These are phyloP conservation scores for Pangasius larnaudii DNA, from an alignment of 2,797 vertebrate genomes.

Conservation along the genomic window DNA sequence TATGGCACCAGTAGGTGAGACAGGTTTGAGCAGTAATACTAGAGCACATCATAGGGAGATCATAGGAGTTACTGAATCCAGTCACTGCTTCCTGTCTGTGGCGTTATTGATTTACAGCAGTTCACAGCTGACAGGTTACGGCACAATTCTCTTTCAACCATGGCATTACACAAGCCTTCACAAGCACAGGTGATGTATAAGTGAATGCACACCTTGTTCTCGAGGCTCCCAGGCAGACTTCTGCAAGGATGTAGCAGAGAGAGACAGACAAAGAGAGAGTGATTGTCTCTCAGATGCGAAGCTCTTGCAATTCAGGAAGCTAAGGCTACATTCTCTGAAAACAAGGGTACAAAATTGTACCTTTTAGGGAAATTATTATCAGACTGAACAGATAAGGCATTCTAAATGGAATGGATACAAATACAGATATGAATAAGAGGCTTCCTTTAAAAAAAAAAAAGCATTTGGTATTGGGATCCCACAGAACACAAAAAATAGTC, in stretches of 20 bases:
- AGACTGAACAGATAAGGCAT: background rate
- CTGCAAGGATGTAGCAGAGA: slow-evolving; percentile 58
- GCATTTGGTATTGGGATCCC: background rate
- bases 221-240: slow-evolving; percentile 75
- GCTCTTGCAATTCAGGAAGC: slow-evolving; percentile 77
- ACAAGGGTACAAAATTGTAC: background rate
- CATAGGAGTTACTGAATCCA: slow-evolving; percentile 12
- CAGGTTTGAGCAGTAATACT: background rate
- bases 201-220: slow-evolving; percentile 72
- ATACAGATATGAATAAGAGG: no score
- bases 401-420: background rate
- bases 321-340: slow-evolving; percentile 65
- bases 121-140: slow-evolving; percentile 68
- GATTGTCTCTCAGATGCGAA: slow-evolving; percentile 74
- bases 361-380: background rate
- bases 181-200: slow-evolving; percentile 72
- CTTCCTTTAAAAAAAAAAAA: no score
- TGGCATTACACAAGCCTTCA: slow-evolving; percentile 75
- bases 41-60: background rate
- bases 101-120: slow-evolving; percentile 36
- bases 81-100: slow-evolving; percentile 24
- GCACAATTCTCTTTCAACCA: slow-evolving; percentile 69
- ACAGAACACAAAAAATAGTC: background rate
- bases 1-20: slow-evolving; percentile 9
- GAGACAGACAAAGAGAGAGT: slow-evolving; percentile 70